Evolutionary conservation across 1,140 invertebrate genomes (phyloP).

Genomic region (Oscheius sp.): DNA sequence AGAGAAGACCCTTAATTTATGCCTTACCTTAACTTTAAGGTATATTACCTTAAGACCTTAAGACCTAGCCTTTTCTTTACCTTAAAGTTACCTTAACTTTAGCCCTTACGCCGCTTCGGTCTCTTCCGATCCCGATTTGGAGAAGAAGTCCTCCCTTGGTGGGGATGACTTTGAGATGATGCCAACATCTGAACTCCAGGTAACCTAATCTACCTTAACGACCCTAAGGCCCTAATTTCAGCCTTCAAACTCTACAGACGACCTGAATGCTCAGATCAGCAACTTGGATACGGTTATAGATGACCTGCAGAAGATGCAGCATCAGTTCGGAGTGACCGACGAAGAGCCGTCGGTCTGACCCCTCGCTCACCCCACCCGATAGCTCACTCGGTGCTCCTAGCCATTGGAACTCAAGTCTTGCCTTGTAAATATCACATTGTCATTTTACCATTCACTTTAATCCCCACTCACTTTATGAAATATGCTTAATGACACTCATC

Average conservation of each 20-base stretch:
- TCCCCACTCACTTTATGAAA: too few species aligned
- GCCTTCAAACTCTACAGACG: slow-evolving; percentile 38
- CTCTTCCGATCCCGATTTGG: slow-evolving; percentile 19
- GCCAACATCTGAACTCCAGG: background rate
- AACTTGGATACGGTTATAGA: slow-evolving; percentile 45
- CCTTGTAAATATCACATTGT: slow-evolving; percentile 1
- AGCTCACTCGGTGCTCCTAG: too few species aligned
- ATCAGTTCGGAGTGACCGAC: slow-evolving; percentile 32
- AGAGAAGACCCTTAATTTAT: too few species aligned
- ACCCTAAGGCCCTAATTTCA: background rate
- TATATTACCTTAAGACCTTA: too few species aligned
- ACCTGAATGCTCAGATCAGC: slow-evolving; percentile 40
- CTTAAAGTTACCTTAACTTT: background rate
- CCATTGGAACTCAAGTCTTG: slow-evolving; percentile 23
- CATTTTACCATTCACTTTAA: too few species aligned
- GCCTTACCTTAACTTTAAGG: too few species aligned
- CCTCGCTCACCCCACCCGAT: too few species aligned
- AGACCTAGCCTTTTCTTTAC: too few species aligned
- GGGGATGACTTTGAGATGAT: background rate
- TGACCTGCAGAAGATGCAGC: slow-evolving; percentile 42
- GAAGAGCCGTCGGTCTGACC: too few species aligned
- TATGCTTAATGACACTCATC: too few species aligned
- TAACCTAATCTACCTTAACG: background rate
- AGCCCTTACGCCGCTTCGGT: slow-evolving; percentile 31
- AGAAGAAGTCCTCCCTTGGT: slow-evolving; percentile 5